Evolutionary conservation across 2,797 vertebrate genomes (phyloP).

Genomic region (Neopelma chrysocephalum): DNA sequence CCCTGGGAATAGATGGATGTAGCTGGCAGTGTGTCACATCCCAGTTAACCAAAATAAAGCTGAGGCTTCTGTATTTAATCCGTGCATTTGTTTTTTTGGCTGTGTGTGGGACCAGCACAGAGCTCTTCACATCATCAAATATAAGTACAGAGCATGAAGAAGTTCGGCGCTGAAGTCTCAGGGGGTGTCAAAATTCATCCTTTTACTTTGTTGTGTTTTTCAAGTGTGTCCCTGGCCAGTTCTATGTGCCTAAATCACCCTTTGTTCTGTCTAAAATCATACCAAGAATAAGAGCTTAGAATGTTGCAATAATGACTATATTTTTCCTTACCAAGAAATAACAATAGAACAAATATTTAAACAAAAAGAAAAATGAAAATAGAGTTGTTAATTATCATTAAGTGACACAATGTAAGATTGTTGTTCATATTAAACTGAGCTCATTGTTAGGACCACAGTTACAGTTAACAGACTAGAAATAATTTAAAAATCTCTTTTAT

Average conservation of each 20-base stretch:
- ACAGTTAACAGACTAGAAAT: neutral
- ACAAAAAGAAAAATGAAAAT: neutral
- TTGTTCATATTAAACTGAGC: neutral
- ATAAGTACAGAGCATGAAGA: neutral
- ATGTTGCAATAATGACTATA: neutral
- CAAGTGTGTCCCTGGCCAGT: neutral
- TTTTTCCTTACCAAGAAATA: neutral
- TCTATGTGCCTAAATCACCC: neutral
- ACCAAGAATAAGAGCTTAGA: neutral
- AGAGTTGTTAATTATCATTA: neutral
- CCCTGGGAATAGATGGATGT: neutral
- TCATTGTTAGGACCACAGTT: neutral
- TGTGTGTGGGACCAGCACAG: neutral
- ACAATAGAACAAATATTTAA: neutral
- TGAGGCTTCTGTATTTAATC: neutral
- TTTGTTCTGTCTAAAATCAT: neutral
- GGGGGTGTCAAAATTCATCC: rapidly evolving
- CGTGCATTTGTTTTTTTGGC: neutral
- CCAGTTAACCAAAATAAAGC: neutral
- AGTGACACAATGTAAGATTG: neutral
- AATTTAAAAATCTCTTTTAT: neutral
- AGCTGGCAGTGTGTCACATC: neutral
- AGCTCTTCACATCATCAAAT: neutral
- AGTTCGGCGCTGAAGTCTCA: neutral
- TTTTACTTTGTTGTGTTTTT: neutral